These are phyloP conservation scores for Pseudobourletiella spinata DNA, from an alignment of 1,140 invertebrate genomes.

Conservation along the genomic window DNA sequence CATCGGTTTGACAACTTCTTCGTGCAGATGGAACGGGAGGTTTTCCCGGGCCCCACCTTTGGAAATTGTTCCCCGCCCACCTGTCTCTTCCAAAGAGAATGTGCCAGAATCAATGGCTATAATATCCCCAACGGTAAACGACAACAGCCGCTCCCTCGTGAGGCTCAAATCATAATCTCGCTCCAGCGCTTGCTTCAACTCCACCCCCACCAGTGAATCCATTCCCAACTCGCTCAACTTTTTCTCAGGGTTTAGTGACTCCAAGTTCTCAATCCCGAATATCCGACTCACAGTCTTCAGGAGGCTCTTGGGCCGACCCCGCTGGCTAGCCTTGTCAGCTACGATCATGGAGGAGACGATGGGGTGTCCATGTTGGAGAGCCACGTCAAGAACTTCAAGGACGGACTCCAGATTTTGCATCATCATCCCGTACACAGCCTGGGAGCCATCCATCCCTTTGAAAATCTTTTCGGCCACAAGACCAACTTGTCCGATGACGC, in stretches of 20 bases:
- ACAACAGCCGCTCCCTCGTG: too few species aligned
- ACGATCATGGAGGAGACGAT: neutral
- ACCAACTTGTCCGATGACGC: conserved; percentile 90
- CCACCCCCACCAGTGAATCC: conserved; percentile 89
- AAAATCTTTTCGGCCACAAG: conserved; percentile 66
- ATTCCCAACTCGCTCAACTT: conserved; percentile 82
- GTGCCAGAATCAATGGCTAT: too few species aligned
- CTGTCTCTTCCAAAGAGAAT: too few species aligned
- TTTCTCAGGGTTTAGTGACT: conserved; percentile 55
- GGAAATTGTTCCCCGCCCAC: too few species aligned
- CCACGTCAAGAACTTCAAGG: conserved; percentile 70
- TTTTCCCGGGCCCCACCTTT: too few species aligned
- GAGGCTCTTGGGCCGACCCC: neutral
- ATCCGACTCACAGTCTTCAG: conserved; percentile 48
- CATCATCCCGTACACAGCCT: conserved; percentile 66
- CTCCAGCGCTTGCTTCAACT: too few species aligned
- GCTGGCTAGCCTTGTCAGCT: neutral
- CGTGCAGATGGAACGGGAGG: too few species aligned
- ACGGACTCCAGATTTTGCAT: conserved; percentile 87
- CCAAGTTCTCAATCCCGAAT: conserved; percentile 74
- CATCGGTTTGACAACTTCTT: too few species aligned
- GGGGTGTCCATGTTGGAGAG: conserved; percentile 47
- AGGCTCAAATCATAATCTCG: too few species aligned
- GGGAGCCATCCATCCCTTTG: conserved; percentile 84
- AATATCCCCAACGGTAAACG: too few species aligned